These are phyloP conservation scores for Helicoverpa armigera DNA, from an alignment of 1,140 invertebrate genomes.

Conservation along the genomic window DNA sequence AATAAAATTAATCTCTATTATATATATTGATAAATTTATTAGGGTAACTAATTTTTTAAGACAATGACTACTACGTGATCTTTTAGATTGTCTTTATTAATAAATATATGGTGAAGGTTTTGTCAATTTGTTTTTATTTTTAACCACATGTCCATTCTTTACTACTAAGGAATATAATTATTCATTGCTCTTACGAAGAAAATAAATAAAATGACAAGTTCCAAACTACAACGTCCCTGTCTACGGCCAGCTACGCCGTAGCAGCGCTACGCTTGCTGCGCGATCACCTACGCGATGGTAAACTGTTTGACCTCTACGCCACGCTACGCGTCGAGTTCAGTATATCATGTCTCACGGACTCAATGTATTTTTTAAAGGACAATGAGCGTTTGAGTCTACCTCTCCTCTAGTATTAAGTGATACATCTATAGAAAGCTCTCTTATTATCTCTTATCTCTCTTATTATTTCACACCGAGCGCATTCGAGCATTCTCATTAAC, in stretches of 20 bases:
- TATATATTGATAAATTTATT: constrained; percentile 86
- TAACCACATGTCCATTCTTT: background rate
- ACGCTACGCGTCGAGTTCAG: too few species aligned
- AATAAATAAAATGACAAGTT: background rate
- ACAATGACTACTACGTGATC: constrained; percentile 86
- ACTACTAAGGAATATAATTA: background rate
- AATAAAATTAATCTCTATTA: constrained; percentile 84
- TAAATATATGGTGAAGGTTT: constrained; percentile 87
- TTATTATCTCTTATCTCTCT: too few species aligned
- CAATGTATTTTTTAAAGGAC: too few species aligned
- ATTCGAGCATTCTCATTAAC: too few species aligned
- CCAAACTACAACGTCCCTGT: background rate
- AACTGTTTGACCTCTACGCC: too few species aligned
- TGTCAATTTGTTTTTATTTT: constrained; percentile 83
- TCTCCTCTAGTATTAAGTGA: too few species aligned
- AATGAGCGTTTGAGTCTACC: too few species aligned
- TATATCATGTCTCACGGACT: too few species aligned
- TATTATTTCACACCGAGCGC: too few species aligned
- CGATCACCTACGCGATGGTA: background rate
- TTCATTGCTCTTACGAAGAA: background rate
- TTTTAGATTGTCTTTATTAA: constrained; percentile 87
- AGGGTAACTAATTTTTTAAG: constrained; percentile 86
- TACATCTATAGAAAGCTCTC: too few species aligned
- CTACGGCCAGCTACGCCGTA: background rate
- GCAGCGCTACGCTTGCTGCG: background rate